Evolutionary conservation across 1,140 invertebrate species (phyloP).

Genomic region (Drosophila tani): DNA sequence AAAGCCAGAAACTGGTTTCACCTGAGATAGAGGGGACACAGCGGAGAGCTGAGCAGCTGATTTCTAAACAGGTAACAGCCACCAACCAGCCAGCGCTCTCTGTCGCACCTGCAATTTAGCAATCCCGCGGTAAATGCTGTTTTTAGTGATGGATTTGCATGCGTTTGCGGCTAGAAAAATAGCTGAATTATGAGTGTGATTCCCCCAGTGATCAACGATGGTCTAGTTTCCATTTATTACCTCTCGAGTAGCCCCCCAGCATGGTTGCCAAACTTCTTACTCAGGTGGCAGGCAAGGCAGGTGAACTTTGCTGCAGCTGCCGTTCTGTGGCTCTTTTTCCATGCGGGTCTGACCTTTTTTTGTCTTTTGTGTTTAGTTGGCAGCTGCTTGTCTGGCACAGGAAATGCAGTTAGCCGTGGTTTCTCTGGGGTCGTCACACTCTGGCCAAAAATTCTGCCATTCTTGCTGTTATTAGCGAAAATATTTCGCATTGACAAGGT

Average conservation of each 20-base stretch:
- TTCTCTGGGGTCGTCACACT: constrained; percentile 49
- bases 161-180: constrained; percentile 29
- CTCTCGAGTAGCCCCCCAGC: neutral
- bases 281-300: constrained; percentile 42
- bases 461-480: constrained; percentile 35
- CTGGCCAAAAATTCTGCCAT: constrained; percentile 8
- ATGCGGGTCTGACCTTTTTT: constrained; percentile 51
- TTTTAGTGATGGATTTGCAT: constrained; percentile 49
- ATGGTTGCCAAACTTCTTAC: constrained; percentile 32
- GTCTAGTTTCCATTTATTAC: constrained; percentile 39
- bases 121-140: constrained; percentile 31
- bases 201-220: constrained; percentile 22
- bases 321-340: constrained; percentile 15
- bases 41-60: constrained; percentile 52
- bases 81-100: constrained; percentile 21
- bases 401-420: constrained; percentile 49
- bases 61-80: constrained; percentile 57
- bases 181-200: constrained; percentile 44
- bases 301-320: constrained; percentile 48
- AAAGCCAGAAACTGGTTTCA: constrained; percentile 67
- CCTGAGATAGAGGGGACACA: constrained; percentile 33
- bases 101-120: constrained; percentile 20
- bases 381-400: constrained; percentile 45
- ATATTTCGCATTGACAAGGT: constrained; percentile 61
- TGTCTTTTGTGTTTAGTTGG: constrained; percentile 28